Evolutionary conservation across 2,113 vertebrate species (phyloP), one percentile per base, ranked within the genome.

Genomic region (Siphamia tubifer): DNA sequence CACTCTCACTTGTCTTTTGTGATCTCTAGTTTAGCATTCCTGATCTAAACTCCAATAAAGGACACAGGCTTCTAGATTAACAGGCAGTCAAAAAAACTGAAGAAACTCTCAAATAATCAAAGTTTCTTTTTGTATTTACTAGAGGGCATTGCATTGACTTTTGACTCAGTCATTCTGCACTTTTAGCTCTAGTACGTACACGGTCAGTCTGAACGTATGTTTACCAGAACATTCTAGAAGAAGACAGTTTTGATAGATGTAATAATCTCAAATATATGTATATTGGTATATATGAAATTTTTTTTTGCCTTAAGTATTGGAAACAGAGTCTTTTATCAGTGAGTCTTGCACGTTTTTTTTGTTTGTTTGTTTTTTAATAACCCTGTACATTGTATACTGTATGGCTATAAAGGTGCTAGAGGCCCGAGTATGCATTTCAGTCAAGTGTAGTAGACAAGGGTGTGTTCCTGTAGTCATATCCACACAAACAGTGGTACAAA

Each of bases 241-340:
- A 65, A 85, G 53, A 69, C 56, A 24, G 62, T 87, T 90, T 89
- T 84, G 74, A 86, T 84, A 86, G 87, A 72, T 84, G 74, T 85
- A 74, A 83, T 79, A 79, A 86, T 89, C 64, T 79, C 72, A 74
- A 85, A 89, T 90, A 81, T 84, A 72, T 93, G 87, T 92, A 91
- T 90, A 90, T 80, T 79, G 65, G 85, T 82, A 84, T 84, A 89
- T 84, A 89, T 78, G 75, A 86, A 40, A 88, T 82, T 87, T 86
- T 71, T 89, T 87, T 89, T 92, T 92, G 92, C 92, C 92, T 94
- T 94, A 93, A 92, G 85, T 90, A 91, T 92, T 91, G 85, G 74
- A 87, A 91, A 86, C 75, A 78, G 80, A 89, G 84, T 88, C 83
- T 90, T 89, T 87, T 89, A 91, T 89, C 74, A 53, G 82, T 89